These are phyloP conservation scores for Nemotelus pantherinus DNA, from an alignment of 2,888 invertebrate species.

Conservation along the genomic window DNA sequence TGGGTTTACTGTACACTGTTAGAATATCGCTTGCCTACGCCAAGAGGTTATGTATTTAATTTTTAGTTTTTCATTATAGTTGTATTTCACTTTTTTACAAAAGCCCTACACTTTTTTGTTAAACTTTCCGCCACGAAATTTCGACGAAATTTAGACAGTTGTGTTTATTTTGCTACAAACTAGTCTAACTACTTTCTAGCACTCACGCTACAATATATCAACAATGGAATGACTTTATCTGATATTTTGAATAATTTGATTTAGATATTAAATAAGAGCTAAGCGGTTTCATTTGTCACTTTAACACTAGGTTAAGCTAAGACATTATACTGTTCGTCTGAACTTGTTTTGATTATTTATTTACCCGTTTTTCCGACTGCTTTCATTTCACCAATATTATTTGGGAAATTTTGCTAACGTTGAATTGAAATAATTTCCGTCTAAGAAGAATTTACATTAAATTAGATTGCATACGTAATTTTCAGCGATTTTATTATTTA, in stretches of 20 bases:
- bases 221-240: neutral
- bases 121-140: no score
- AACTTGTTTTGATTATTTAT: conserved; percentile 21
- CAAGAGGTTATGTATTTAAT: no score
- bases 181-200: neutral
- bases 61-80: no score
- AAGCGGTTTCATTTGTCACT: no score
- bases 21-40: no score
- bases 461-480: neutral
- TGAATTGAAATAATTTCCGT: conserved; percentile 16
- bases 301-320: no score
- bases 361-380: conserved; percentile 43
- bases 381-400: conserved; percentile 32
- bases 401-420: conserved; percentile 37
- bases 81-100: no score
- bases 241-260: neutral
- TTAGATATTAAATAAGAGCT: neutral
- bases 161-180: no score
- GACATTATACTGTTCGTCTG: no score
- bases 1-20: no score
- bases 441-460: neutral
- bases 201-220: conserved; percentile 18
- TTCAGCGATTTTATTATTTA: neutral
- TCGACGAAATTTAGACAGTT: no score
- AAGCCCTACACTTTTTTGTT: no score